Evolutionary conservation across 2,888 invertebrate species (phyloP).

Genomic region (Philaethria dido): DNA sequence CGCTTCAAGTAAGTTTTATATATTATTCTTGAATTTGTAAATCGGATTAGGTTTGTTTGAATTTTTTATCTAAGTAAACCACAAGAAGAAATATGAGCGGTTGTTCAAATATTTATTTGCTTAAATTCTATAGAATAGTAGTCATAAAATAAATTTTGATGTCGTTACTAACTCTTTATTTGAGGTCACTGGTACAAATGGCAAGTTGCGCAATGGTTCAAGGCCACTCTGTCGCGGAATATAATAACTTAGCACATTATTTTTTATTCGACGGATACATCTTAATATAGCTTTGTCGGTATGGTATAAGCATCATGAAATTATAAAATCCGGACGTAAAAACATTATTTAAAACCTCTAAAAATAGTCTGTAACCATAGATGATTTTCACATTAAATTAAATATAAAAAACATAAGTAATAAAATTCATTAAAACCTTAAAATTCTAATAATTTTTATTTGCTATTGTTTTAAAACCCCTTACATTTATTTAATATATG

Average conservation of each 20-base stretch:
- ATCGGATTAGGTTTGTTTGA: background rate
- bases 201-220: constrained; percentile 71
- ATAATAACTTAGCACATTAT: constrained; percentile 38
- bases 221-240: constrained; percentile 58
- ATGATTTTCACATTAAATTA: background rate
- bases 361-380: constrained; percentile 2
- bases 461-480: too few relatives aligned
- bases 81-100: background rate
- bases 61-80: background rate
- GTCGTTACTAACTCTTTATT: constrained; percentile 20
- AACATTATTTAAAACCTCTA: background rate
- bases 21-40: background rate
- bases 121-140: background rate
- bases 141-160: background rate
- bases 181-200: constrained; percentile 31
- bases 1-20: background rate
- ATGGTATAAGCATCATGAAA: constrained; percentile 19
- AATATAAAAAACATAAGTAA: too few relatives aligned
- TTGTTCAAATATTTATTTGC: background rate
- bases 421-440: too few relatives aligned
- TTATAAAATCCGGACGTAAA: background rate
- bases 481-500: too few relatives aligned
- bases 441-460: too few relatives aligned
- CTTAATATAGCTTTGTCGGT: background rate
- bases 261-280: constrained; percentile 38